Evolutionary conservation across 2,888 invertebrate genomes (phyloP).

Genomic region (Campopleginae sp.): DNA sequence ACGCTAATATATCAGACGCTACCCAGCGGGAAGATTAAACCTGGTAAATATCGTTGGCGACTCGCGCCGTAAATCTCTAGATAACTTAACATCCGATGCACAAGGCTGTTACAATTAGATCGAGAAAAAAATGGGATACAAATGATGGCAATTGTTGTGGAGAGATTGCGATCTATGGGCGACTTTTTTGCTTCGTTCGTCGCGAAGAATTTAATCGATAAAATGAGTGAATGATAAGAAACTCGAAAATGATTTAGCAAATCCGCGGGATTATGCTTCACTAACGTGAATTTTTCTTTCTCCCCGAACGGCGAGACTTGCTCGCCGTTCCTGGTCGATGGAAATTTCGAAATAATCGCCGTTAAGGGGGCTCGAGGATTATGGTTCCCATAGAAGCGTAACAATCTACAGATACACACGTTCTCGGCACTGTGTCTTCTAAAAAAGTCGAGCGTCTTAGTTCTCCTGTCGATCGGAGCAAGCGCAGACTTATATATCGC

Average conservation of each 20-base stretch:
- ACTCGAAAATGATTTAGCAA: not conserved
- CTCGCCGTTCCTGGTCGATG: not conserved
- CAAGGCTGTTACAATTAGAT: slow-evolving; percentile 10
- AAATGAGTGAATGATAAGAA: not conserved
- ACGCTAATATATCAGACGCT: slow-evolving; percentile 50
- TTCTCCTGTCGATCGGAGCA: slow-evolving; percentile 2
- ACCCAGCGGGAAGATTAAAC: slow-evolving; percentile 20
- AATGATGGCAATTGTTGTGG: not conserved
- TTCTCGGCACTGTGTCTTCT: slow-evolving; percentile 46
- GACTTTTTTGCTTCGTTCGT: not conserved
- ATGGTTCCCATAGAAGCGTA: slow-evolving; percentile 43
- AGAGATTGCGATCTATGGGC: not conserved
- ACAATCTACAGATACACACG: slow-evolving; percentile 36
- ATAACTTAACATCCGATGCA: slow-evolving; percentile 10
- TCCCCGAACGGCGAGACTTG: too few species aligned
- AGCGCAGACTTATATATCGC: not conserved
- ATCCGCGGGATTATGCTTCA: not conserved
- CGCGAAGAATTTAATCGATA: not conserved
- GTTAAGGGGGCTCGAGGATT: slow-evolving; percentile 6
- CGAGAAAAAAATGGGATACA: slow-evolving; percentile 13
- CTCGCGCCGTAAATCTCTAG: slow-evolving; percentile 25
- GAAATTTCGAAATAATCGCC: slow-evolving; percentile 53
- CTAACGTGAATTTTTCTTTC: not conserved
- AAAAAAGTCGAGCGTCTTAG: slow-evolving; percentile 39
- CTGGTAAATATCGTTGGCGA: slow-evolving; percentile 36